Conservation (phyloP, 2,113 vertebrate genomes). For the Brachyhypopomus occidentalis region DNA sequence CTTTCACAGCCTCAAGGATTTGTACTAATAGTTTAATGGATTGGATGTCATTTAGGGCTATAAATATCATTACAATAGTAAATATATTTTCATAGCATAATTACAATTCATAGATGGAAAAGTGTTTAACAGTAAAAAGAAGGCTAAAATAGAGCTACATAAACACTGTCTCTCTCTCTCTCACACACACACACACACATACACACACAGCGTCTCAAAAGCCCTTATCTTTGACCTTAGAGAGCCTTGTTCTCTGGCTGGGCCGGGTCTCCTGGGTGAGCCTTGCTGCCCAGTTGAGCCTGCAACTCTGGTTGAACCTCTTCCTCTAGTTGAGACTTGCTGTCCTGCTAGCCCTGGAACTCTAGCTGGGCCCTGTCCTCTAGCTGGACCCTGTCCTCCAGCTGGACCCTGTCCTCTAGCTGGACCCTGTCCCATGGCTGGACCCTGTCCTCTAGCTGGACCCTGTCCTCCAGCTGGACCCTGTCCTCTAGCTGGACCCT, state of each 20-base stretch:
- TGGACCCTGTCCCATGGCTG: too few relatives aligned
- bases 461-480: too few relatives aligned
- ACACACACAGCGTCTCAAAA: background rate
- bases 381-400: too few relatives aligned
- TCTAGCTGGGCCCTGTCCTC: too few relatives aligned
- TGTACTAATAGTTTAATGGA: background rate
- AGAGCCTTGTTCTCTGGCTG: too few relatives aligned
- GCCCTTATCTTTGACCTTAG: constrained; percentile 1
- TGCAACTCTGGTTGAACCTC: too few relatives aligned
- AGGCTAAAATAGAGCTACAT: background rate
- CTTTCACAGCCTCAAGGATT: background rate
- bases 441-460: too few relatives aligned
- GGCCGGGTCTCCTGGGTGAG: too few relatives aligned
- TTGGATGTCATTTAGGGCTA: constrained; percentile 27
- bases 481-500: background rate
- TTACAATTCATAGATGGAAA: background rate
- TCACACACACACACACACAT: background rate
- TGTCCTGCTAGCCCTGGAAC: too few relatives aligned
- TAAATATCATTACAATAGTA: constrained; percentile 9
- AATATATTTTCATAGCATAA: background rate
- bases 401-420: too few relatives aligned
- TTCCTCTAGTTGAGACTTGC: too few relatives aligned
- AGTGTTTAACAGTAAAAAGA: background rate
- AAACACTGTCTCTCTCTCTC: background rate
- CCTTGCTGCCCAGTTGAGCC: too few relatives aligned